Percentiles rank a stretch among this genome's conserved stretches.
These are phyloP conservation scores for Leptinotarsa tumamoca DNA, from an alignment of 2,888 invertebrate species.

Conservation along the genomic window DNA sequence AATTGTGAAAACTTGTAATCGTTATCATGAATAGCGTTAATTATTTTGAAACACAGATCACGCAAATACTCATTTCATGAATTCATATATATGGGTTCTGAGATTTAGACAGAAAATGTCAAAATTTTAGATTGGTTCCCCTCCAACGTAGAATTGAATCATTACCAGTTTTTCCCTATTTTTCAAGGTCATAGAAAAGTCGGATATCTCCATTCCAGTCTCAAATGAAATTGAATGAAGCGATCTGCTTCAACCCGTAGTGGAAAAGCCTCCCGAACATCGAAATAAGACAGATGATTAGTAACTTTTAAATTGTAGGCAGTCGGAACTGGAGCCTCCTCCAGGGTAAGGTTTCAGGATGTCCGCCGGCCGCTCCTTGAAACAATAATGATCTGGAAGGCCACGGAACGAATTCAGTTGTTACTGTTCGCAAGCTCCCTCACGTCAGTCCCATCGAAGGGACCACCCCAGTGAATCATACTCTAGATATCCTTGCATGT, in stretches of 20 bases:
- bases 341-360: constrained; percentile 13
- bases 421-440: constrained; percentile 1
- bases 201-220: too few relatives aligned
- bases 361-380: background rate
- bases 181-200: too few relatives aligned
- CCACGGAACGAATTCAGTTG: background rate
- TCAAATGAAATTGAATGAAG: too few relatives aligned
- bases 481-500: constrained; percentile 23
- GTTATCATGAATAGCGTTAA: too few relatives aligned
- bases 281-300: background rate
- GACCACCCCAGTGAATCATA: constrained; percentile 25
- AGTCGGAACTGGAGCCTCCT: background rate
- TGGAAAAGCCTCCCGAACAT: background rate
- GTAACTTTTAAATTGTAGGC: constrained; percentile 7
- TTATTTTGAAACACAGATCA: too few relatives aligned
- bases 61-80: too few relatives aligned
- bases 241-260: background rate
- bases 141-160: too few relatives aligned
- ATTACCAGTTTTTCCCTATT: too few relatives aligned
- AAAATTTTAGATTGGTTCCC: too few relatives aligned
- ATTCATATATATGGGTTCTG: too few relatives aligned
- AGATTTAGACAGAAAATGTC: too few relatives aligned
- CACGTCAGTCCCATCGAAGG: background rate
- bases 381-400: background rate
- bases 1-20: too few relatives aligned